These are phyloP conservation scores for Amphipyra tragopoginis DNA, from an alignment of 2,888 invertebrate species.

Conservation along the genomic window DNA sequence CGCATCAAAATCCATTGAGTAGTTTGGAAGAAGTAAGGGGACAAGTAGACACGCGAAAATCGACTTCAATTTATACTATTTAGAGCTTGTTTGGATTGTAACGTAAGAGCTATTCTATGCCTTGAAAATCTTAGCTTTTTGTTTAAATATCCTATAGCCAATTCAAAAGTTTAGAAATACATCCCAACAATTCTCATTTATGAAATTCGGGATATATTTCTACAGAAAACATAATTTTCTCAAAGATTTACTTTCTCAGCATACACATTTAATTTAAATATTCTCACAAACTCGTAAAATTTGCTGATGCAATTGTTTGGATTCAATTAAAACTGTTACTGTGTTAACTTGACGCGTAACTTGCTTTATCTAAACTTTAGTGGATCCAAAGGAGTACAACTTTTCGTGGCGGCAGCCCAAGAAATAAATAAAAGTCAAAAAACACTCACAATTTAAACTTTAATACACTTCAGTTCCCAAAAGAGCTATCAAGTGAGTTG, in stretches of 20 bases:
- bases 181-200: no score
- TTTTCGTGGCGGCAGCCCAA: constrained; percentile 44
- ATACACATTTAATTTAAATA: constrained; percentile 25
- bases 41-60: no score
- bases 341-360: constrained; percentile 35
- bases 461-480: constrained; percentile 54
- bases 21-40: no score
- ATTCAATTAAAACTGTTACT: constrained; percentile 52
- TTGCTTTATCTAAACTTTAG: constrained; percentile 44
- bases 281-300: constrained; percentile 31
- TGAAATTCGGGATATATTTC: no score
- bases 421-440: constrained; percentile 54
- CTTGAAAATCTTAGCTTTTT: no score
- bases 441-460: constrained; percentile 56
- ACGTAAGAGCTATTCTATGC: no score
- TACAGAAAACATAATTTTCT: not conserved
- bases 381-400: constrained; percentile 27
- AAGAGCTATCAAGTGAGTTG: constrained; percentile 59
- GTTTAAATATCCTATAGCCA: no score
- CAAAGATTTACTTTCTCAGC: constrained; percentile 1
- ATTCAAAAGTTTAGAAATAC: no score
- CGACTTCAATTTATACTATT: no score
- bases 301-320: constrained; percentile 44
- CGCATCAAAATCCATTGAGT: no score
- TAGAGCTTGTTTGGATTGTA: no score